phyloP scores from a whole-genome alignment of 2,113 vertebrate genomes.

The Oryzias melastigma region DNA sequence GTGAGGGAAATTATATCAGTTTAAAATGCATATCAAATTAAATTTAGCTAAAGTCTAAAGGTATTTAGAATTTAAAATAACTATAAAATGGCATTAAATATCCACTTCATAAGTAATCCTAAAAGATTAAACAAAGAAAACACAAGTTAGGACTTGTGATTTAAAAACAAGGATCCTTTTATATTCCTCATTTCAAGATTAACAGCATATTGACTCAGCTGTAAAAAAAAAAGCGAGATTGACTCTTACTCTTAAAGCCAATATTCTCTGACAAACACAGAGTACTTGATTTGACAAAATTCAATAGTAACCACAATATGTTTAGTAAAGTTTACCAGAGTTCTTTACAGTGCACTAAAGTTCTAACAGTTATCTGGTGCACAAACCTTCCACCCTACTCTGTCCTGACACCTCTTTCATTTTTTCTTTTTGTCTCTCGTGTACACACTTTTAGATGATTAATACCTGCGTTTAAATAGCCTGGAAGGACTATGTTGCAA shows the following conservation, averaged over 20 bases:
- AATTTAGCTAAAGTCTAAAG: too few species aligned
- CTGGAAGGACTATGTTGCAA: conserved; percentile 7
- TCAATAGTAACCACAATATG: conserved; percentile 21
- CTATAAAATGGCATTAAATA: too few species aligned
- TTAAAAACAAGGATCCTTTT: too few species aligned
- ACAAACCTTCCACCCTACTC: conserved; percentile 34
- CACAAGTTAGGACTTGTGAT: too few species aligned
- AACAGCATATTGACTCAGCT: neutral
- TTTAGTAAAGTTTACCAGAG: conserved; percentile 23
- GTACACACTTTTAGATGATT: conserved; percentile 34
- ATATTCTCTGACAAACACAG: conserved; percentile 15
- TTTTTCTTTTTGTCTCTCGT: conserved; percentile 29
- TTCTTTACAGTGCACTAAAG: conserved; percentile 10
- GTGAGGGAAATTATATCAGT: too few species aligned
- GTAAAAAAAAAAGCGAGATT: neutral
- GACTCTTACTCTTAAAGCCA: neutral
- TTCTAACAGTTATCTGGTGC: conserved; percentile 33
- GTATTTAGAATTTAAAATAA: too few species aligned
- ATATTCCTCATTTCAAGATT: too few species aligned
- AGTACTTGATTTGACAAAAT: conserved; percentile 15
- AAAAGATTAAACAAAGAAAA: too few species aligned
- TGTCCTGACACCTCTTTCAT: conserved; percentile 45
- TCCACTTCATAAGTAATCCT: too few species aligned
- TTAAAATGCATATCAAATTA: too few species aligned
- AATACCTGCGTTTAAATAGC: conserved; percentile 38